These are phyloP conservation scores for Mythimna lalbum DNA, from an alignment of 2,888 invertebrate genomes.

Conservation along the genomic window DNA sequence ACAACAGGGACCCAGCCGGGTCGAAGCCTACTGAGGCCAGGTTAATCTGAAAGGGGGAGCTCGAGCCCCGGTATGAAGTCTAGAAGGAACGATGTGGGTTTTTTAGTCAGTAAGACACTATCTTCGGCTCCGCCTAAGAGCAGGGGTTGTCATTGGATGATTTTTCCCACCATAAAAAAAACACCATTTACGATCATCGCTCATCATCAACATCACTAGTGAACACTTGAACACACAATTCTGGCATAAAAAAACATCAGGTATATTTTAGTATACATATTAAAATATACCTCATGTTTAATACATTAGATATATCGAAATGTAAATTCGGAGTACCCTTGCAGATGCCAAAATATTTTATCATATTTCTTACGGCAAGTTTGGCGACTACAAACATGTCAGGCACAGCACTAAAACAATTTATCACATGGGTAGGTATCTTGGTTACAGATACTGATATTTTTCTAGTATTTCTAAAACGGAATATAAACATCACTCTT, in stretches of 20 bases:
- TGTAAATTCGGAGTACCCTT: constrained; percentile 41
- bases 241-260: too few species aligned
- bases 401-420: constrained; percentile 38
- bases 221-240: background rate
- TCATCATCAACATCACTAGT: background rate
- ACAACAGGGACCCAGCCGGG: too few species aligned
- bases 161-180: too few species aligned
- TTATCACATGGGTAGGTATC: constrained; percentile 35
- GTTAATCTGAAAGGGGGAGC: too few species aligned
- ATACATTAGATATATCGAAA: constrained; percentile 44
- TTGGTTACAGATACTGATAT: background rate
- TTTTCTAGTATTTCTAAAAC: constrained; percentile 18
- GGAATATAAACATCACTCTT: too few species aligned
- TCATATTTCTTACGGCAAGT: constrained; percentile 52
- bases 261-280: too few species aligned
- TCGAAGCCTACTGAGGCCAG: too few species aligned
- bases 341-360: constrained; percentile 40
- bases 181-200: background rate
- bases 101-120: too few species aligned
- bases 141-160: too few species aligned
- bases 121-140: too few species aligned
- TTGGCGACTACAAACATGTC: constrained; percentile 42
- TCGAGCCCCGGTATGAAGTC: too few species aligned
- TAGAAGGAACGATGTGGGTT: too few species aligned
- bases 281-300: constrained; percentile 45